Conservation (phyloP, 2,797 vertebrate species). For the Columba guinea region DNA sequence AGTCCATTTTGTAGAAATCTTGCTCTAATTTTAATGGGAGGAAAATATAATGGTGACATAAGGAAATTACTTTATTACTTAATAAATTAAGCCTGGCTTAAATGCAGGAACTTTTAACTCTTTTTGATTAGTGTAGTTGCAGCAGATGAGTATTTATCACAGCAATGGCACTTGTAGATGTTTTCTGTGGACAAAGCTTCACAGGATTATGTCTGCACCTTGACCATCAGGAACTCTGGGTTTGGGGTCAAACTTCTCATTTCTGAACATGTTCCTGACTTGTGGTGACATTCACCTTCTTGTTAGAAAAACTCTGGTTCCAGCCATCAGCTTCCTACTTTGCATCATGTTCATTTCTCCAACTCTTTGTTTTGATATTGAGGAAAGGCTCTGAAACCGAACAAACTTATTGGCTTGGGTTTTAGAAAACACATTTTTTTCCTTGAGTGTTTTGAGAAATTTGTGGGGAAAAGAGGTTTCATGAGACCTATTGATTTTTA, state of each 20-base stretch:
- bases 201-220: not conserved
- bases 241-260: not conserved
- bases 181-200: not conserved
- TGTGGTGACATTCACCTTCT: not conserved
- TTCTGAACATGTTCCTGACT: not conserved
- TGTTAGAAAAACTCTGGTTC: not conserved
- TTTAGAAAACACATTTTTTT: not conserved
- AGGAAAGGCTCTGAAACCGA: conserved; percentile 14
- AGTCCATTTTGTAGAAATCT: not conserved
- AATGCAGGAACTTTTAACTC: not conserved
- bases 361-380: conserved; percentile 27
- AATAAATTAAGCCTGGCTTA: not conserved
- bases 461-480: not conserved
- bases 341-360: not conserved
- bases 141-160: not conserved
- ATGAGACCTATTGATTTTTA: not conserved
- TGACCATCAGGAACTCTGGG: not conserved
- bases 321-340: not conserved
- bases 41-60: not conserved
- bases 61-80: not conserved
- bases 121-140: not conserved
- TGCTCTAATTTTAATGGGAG: not conserved
- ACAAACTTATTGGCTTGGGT: not conserved
- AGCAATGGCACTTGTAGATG: not conserved
- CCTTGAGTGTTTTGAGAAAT: not conserved